Conservation (phyloP, 2,888 invertebrate genomes). For the Drosophila austrosaltans region DNA sequence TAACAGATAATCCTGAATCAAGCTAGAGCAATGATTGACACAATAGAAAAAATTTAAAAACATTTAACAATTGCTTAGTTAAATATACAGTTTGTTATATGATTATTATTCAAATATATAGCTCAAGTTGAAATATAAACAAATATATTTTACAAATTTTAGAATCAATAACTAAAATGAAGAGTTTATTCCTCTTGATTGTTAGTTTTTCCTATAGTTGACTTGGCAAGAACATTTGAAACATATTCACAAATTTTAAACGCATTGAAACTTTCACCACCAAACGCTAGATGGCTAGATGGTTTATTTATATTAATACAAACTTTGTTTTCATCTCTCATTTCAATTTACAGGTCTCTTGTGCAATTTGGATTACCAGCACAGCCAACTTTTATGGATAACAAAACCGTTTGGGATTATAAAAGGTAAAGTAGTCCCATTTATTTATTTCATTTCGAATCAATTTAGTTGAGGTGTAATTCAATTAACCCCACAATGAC, state of each 20-base stretch:
- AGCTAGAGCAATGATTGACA: too few relatives aligned
- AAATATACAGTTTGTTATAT: too few relatives aligned
- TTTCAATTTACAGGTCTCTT: background rate
- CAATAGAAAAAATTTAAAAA: too few relatives aligned
- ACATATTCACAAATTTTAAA: background rate
- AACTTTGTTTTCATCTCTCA: background rate
- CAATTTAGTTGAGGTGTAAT: constrained; percentile 10
- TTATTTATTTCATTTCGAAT: background rate
- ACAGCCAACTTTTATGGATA: constrained; percentile 45
- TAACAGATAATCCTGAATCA: too few relatives aligned
- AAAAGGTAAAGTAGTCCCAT: constrained; percentile 61
- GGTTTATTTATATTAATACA: background rate
- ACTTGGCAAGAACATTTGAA: background rate
- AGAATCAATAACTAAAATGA: too few relatives aligned
- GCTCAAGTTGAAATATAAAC: too few relatives aligned
- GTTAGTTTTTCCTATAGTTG: background rate
- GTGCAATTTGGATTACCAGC: constrained; percentile 52
- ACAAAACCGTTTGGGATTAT: constrained; percentile 31
- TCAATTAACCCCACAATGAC: constrained; percentile 9
- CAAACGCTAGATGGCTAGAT: background rate
- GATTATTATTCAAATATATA: too few relatives aligned
- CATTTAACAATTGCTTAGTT: too few relatives aligned
- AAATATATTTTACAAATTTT: too few relatives aligned
- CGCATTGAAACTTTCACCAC: background rate
- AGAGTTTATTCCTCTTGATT: background rate